These are phyloP conservation scores for Lampris megalopsis DNA, from an alignment of 2,113 vertebrate species.

Conservation along the genomic window DNA sequence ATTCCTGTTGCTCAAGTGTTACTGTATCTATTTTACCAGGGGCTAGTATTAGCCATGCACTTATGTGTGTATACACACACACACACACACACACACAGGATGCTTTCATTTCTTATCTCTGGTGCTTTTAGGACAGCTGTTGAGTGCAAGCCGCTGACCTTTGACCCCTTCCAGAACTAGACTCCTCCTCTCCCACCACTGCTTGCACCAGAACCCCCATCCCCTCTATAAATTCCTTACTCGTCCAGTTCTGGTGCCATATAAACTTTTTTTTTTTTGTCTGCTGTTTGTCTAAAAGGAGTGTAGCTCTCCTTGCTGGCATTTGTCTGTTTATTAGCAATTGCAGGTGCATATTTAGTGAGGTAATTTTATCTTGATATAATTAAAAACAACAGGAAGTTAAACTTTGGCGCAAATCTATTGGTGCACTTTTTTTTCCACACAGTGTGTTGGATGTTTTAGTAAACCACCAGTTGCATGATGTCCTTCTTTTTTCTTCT, in stretches of 20 bases:
- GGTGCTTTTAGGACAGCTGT: conserved; percentile 86
- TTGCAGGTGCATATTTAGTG: too few relatives aligned
- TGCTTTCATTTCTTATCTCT: conserved; percentile 89
- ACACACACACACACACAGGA: conserved; percentile 82
- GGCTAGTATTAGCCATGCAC: conserved; percentile 75
- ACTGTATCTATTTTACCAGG: conserved; percentile 81
- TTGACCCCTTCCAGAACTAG: conserved; percentile 78
- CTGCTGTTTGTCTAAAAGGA: conserved; percentile 59
- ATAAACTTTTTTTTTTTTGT: conserved; percentile 67
- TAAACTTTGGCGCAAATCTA: background rate
- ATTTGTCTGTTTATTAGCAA: too few relatives aligned
- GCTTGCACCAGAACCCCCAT: conserved; percentile 70
- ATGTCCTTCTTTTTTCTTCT: conserved; percentile 4
- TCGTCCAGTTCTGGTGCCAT: conserved; percentile 61
- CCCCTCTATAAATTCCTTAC: conserved; percentile 80
- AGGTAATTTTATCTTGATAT: too few relatives aligned
- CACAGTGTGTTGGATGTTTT: conserved; percentile 26
- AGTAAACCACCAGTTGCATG: conserved; percentile 18
- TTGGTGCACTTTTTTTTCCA: conserved; percentile 22
- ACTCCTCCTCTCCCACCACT: conserved; percentile 68
- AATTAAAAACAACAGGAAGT: too few relatives aligned
- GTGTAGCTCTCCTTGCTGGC: conserved; percentile 22
- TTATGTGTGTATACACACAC: conserved; percentile 83
- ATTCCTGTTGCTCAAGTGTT: conserved; percentile 77
- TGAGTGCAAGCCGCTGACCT: conserved; percentile 88